Base-by-base conservation (phyloP, 2,113 vertebrate species). In the Campylorhamphus procurvoides region DNA sequence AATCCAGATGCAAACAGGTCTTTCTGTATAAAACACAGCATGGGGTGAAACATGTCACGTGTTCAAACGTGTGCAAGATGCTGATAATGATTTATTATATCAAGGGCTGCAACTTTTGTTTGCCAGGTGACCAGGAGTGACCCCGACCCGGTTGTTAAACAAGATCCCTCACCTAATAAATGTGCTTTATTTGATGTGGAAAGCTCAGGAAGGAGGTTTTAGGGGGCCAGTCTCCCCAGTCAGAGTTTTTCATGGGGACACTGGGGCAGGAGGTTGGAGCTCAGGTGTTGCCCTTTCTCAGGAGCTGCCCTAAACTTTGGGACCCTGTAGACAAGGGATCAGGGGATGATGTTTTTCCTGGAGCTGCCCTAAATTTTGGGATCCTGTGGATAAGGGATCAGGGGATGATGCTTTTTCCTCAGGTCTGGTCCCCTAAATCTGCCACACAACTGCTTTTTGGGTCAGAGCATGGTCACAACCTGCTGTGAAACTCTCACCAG, bases 121-220 rank as follows among this genome's bases (percentile, higher is more conserved):
- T 93, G 94, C 96, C 95, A 91, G 93, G 92, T 94, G 96, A 93
- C 87, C 0, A 0, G 0, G 6, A 76, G 69, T 0, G 2, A 91
- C 84, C 3, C 37, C 64, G 94, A 94, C 78, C 74, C 83, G 94
- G 47, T 82, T 73, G 96, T 91, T 88, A 91, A 97, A 97, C 87
- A 83, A 91, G 78, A 40, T 90, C 90, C 71, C 72, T 88, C 94
- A 94, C 90, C 95, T 94, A 56, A 95, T 93, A 96, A 96, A 97
- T 9, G 2, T 76, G 67, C 53, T 95, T 95, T 90, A 92, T 90
- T 93, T 92, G 42, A 90, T 73, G 63, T 53, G 88, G 28, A 73
- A 85, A 83, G 53, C 59, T 88, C 85, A 33, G n/a, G 8, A 12
- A 88, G 53, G 17, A 93, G 67, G 37, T 76, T 76, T 66, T n/a